Evolutionary conservation across 2,888 invertebrate species (phyloP).

Genomic region (Ectemnius continuus): DNA sequence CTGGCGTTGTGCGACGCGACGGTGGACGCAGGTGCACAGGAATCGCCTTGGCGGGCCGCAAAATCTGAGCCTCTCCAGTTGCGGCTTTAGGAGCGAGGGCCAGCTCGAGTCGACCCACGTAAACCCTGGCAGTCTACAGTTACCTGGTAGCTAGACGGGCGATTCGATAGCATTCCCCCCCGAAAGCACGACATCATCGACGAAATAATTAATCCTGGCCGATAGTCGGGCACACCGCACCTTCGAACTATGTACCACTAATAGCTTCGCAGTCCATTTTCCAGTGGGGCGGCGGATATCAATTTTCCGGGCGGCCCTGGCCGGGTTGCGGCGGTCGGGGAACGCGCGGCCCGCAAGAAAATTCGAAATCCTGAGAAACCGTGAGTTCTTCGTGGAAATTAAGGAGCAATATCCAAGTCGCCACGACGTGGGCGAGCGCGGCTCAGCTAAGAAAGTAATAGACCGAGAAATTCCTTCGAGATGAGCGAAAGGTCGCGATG

Average conservation of each 20-base stretch:
- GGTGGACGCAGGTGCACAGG: slow-evolving; percentile 59
- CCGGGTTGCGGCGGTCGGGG: too few species aligned
- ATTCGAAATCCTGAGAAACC: slow-evolving; percentile 5
- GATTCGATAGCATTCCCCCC: slow-evolving; percentile 47
- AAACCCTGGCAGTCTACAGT: slow-evolving; percentile 34
- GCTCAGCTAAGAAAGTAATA: slow-evolving; percentile 49
- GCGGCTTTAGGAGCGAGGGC: slow-evolving; percentile 46
- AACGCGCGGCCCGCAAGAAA: background rate
- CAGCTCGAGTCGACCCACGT: slow-evolving; percentile 36
- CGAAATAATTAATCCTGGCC: slow-evolving; percentile 56
- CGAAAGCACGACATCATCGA: slow-evolving; percentile 36
- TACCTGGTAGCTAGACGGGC: slow-evolving; percentile 35
- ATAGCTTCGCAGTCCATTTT: background rate
- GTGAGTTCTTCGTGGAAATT: slow-evolving; percentile 35
- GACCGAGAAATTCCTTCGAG: slow-evolving; percentile 53
- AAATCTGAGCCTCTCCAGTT: slow-evolving; percentile 53
- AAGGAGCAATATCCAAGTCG: slow-evolving; percentile 11
- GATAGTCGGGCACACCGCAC: background rate
- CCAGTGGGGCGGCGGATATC: background rate
- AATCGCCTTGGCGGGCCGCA: slow-evolving; percentile 49
- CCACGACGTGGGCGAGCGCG: background rate
- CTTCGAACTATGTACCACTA: background rate
- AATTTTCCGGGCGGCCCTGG: background rate
- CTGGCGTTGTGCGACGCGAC: background rate
- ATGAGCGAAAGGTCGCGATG: slow-evolving; percentile 45